A percentile compares a stretch with the other conserved stretches of the same genome.
phyloP scores from a whole-genome alignment of 2,797 vertebrate genomes.

The Anas bahamensis region DNA sequence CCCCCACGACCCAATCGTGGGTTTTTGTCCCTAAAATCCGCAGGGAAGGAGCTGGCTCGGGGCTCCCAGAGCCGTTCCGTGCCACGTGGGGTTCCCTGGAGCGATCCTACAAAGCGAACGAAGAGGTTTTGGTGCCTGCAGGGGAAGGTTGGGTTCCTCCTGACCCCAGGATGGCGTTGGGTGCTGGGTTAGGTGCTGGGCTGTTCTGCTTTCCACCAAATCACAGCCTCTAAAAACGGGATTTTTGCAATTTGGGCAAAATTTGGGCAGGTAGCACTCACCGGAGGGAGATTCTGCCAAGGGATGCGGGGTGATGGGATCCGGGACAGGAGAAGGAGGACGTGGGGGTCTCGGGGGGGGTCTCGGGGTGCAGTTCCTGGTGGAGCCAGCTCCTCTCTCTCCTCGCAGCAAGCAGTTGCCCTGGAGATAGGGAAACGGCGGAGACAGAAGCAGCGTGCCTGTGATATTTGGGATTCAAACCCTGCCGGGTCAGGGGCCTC shows the following conservation, averaged over 20 bases:
- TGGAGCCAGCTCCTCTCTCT: constrained; percentile 10
- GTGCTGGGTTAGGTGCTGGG: not conserved
- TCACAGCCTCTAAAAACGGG: not conserved
- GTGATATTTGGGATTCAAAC: constrained; percentile 17
- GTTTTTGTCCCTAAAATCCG: not conserved
- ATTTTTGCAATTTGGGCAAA: constrained; percentile 3
- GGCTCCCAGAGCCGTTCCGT: not conserved
- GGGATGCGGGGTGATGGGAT: not conserved
- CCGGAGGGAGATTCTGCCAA: not conserved
- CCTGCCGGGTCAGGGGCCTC: constrained; percentile 29
- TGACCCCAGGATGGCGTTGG: not conserved
- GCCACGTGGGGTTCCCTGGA: not conserved
- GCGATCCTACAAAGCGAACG: not conserved
- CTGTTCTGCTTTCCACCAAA: not conserved
- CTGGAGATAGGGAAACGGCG: constrained; percentile 17
- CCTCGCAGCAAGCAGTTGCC: constrained; percentile 36
- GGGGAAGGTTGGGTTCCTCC: not conserved
- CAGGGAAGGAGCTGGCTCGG: not conserved
- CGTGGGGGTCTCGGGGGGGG: fast-evolving
- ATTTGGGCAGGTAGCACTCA: not conserved
- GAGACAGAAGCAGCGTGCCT: constrained; percentile 26
- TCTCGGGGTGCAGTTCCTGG: not conserved
- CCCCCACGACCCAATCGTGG: not conserved
- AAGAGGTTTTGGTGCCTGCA: not conserved
- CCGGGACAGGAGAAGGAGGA: not conserved